A percentile compares a stretch with the other conserved stretches of the same genome.
Evolutionary conservation across 2,888 invertebrate genomes (phyloP).

Genomic region (Polietes domitor): DNA sequence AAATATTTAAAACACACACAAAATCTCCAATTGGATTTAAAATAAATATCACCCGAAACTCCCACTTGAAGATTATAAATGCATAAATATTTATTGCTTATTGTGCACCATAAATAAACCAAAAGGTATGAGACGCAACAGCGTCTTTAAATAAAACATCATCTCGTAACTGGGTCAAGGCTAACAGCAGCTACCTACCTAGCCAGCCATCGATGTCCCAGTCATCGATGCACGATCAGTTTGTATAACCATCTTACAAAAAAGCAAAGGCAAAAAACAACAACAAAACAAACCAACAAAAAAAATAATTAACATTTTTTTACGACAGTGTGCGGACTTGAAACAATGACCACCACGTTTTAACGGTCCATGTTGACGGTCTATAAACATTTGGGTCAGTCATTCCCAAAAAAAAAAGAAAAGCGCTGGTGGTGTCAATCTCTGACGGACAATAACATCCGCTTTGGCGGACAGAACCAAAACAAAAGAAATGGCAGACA

Average conservation of each 20-base stretch:
- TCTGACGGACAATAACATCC: not conserved
- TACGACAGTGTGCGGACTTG: too few species aligned
- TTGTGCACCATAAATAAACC: not conserved
- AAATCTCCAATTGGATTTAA: too few species aligned
- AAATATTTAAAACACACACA: too few species aligned
- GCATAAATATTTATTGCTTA: not conserved
- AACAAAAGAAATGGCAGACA: not conserved
- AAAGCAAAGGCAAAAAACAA: not conserved
- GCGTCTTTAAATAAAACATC: not conserved
- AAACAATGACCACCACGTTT: conserved; percentile 1
- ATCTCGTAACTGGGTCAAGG: conserved; percentile 19
- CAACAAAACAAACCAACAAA: not conserved
- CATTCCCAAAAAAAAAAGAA: not conserved
- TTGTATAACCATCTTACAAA: not conserved
- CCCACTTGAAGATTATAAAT: not conserved
- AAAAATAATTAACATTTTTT: conserved; percentile 11
- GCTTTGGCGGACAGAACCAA: not conserved
- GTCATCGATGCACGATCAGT: not conserved
- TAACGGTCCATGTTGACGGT: conserved; percentile 20
- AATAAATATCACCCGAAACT: not conserved
- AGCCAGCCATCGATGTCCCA: not conserved
- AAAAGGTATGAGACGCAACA: not conserved
- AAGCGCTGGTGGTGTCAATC: not conserved
- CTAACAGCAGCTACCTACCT: not conserved
- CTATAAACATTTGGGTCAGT: conserved; percentile 2